Evolutionary conservation across 2,113 vertebrate genomes (phyloP).

Genomic region (Chlorodrepanis virens): DNA sequence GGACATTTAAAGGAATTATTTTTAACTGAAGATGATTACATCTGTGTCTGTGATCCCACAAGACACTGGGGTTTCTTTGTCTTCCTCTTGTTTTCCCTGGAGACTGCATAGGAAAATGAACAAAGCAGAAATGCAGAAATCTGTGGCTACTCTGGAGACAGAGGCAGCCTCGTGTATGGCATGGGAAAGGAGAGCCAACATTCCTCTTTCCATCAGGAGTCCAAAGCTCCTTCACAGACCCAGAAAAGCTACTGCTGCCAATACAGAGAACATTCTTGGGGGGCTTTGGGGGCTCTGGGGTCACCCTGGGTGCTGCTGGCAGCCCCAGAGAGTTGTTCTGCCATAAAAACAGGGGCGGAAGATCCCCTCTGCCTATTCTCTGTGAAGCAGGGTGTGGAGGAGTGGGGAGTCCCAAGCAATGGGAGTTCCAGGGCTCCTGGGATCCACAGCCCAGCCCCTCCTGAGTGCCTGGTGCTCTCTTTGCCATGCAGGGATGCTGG

Average conservation of each 20-base stretch:
- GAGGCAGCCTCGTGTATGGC: background rate
- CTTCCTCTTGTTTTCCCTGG: background rate
- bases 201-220: background rate
- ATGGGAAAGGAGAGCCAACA: background rate
- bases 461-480: background rate
- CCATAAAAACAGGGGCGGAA: background rate
- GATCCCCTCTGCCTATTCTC: background rate
- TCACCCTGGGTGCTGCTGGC: background rate
- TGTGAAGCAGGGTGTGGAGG: accelerated
- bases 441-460: background rate
- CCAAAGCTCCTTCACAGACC: background rate
- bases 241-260: background rate
- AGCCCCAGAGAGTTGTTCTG: background rate
- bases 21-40: background rate
- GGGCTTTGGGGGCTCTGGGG: background rate
- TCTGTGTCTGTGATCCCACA: background rate
- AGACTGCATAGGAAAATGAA: background rate
- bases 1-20: background rate
- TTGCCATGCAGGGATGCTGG: accelerated
- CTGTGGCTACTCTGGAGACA: background rate
- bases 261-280: too few species aligned
- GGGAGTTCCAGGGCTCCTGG: background rate
- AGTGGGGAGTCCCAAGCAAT: accelerated
- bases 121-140: background rate
- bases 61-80: background rate